Percentiles rank a stretch among this genome's conserved stretches.
phyloP scores from a whole-genome alignment of 2,113 vertebrate species.

The Phaetusa simplex region DNA sequence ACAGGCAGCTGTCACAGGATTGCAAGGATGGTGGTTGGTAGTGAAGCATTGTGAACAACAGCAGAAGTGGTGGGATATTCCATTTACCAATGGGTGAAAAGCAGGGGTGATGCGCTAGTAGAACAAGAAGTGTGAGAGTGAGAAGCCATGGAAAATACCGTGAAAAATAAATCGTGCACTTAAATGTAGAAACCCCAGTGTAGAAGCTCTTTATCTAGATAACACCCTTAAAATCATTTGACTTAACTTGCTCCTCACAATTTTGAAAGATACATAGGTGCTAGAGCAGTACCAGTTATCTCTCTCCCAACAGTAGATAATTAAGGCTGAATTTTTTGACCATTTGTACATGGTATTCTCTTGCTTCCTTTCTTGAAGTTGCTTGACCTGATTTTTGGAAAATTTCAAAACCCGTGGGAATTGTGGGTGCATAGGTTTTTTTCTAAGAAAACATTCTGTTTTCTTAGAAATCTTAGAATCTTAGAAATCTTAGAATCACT shows the following conservation, averaged over 20 bases:
- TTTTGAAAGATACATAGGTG: background rate
- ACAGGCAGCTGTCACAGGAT: background rate
- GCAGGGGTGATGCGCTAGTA: background rate
- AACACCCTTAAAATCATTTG: background rate
- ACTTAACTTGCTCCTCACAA: background rate
- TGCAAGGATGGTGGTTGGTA: background rate
- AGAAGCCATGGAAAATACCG: background rate
- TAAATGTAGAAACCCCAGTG: rapidly evolving
- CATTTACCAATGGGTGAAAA: background rate
- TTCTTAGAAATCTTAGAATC: too few species aligned
- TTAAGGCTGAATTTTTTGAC: background rate
- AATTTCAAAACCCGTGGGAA: background rate
- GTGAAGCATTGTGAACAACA: background rate
- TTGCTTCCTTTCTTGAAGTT: background rate
- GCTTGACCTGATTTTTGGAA: background rate
- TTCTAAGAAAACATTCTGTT: background rate
- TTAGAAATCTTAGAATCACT: too few species aligned
- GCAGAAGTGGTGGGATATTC: background rate
- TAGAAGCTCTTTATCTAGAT: background rate
- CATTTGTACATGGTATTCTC: rapidly evolving
- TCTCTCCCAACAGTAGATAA: background rate
- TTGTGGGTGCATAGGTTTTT: background rate
- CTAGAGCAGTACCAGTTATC: background rate
- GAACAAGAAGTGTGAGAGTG: background rate
- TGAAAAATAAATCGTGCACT: background rate